These are phyloP conservation scores for Todiramphus chloris DNA, from an alignment of 2,113 vertebrate genomes.

Conservation along the genomic window DNA sequence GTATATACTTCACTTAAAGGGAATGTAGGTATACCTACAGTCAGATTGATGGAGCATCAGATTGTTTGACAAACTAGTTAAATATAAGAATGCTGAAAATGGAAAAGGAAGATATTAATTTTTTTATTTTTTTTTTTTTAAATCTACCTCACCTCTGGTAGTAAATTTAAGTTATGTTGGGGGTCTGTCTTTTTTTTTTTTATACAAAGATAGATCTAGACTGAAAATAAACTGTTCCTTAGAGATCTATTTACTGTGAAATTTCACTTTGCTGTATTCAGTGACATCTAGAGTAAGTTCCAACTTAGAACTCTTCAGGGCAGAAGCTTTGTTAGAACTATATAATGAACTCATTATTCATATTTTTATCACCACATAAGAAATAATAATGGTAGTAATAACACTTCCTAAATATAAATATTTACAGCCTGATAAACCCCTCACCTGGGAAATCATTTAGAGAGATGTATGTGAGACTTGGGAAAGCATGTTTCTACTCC, in stretches of 20 bases:
- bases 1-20: background rate
- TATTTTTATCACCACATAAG: background rate
- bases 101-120: background rate
- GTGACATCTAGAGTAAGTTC: background rate
- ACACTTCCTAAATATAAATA: background rate
- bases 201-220: background rate
- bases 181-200: background rate
- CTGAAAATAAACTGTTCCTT: background rate
- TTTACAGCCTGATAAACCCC: background rate
- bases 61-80: background rate
- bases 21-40: background rate
- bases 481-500: background rate
- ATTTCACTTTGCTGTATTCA: background rate
- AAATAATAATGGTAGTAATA: background rate
- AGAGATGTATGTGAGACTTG: background rate
- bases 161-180: background rate
- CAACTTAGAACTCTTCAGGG: background rate
- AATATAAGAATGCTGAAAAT: background rate
- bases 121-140: background rate
- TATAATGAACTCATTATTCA: background rate
- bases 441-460: background rate
- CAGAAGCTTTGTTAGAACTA: background rate
- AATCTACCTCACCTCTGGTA: background rate
- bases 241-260: background rate
- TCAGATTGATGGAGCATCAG: background rate